These are phyloP conservation scores for Tauraco erythrolophus DNA, from an alignment of 2,113 vertebrate genomes.

Conservation along the genomic window DNA sequence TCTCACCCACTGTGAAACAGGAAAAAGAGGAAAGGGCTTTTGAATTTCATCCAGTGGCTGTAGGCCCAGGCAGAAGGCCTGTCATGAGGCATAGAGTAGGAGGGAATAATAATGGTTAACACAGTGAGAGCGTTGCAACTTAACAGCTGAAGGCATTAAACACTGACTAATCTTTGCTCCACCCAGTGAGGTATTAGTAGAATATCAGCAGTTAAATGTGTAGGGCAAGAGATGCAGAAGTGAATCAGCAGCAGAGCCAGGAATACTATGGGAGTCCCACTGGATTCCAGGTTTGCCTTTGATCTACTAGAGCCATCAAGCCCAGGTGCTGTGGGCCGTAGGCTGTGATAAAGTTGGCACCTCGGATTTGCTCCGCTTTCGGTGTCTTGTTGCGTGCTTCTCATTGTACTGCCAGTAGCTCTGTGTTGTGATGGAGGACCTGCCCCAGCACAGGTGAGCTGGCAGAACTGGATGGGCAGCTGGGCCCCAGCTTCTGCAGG, in stretches of 20 bases:
- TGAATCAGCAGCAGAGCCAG: neutral
- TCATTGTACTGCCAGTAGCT: neutral
- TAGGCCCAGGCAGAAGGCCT: neutral
- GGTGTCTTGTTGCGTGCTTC: rapidly evolving
- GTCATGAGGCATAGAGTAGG: neutral
- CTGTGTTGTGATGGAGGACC: neutral
- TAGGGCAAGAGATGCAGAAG: neutral
- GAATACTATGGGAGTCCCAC: neutral
- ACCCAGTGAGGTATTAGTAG: neutral
- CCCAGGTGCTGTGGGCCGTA: neutral
- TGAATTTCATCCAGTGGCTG: neutral
- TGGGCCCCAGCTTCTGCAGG: neutral
- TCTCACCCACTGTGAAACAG: neutral
- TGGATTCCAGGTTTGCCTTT: neutral
- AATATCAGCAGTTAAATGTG: neutral
- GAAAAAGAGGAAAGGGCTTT: neutral
- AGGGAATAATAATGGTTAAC: neutral
- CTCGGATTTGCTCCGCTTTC: neutral
- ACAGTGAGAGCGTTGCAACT: neutral
- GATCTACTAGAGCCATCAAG: rapidly evolving
- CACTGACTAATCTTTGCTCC: neutral
- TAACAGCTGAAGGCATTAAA: neutral
- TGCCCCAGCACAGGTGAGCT: neutral
- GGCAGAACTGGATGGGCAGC: neutral
- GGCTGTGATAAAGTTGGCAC: neutral